These are phyloP conservation scores for Babyrousa celebensis DNA, from an alignment of 2,797 vertebrate genomes.

Conservation along the genomic window DNA sequence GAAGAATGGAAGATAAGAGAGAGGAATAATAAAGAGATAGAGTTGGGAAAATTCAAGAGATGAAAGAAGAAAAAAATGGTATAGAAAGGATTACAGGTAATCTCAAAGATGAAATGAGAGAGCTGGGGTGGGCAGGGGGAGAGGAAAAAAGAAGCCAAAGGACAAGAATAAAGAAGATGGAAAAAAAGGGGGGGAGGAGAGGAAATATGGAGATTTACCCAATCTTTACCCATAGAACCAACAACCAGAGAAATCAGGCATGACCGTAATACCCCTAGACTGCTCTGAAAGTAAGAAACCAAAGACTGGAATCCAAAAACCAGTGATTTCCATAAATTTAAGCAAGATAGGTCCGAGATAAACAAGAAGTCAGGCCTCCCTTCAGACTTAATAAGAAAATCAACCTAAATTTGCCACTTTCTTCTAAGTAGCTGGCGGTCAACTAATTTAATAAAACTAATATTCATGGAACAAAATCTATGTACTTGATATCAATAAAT, in stretches of 20 bases:
- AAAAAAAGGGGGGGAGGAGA: not conserved
- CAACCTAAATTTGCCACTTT: not conserved
- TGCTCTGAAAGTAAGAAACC: not conserved
- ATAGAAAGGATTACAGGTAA: not conserved
- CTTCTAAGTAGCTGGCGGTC: not conserved
- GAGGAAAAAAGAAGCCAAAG: not conserved
- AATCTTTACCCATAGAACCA: not conserved
- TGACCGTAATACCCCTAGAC: not conserved
- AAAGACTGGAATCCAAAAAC: not conserved
- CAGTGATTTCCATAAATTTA: not conserved
- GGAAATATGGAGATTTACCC: not conserved
- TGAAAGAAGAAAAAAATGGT: not conserved
- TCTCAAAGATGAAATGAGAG: not conserved
- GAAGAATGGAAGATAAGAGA: not conserved
- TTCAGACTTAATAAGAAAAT: not conserved
- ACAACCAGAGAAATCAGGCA: not conserved
- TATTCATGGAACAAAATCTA: constrained; percentile 27
- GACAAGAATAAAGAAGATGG: not conserved
- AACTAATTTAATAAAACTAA: constrained; percentile 31
- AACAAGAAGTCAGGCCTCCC: not conserved
- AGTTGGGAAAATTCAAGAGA: not conserved
- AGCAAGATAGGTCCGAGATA: not conserved
- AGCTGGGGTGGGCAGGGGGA: fast-evolving
- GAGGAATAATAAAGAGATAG: not conserved
- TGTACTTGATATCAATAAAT: constrained; percentile 23